Conservation (phyloP, 2,113 vertebrate genomes). For the Pholis gunnellus region DNA sequence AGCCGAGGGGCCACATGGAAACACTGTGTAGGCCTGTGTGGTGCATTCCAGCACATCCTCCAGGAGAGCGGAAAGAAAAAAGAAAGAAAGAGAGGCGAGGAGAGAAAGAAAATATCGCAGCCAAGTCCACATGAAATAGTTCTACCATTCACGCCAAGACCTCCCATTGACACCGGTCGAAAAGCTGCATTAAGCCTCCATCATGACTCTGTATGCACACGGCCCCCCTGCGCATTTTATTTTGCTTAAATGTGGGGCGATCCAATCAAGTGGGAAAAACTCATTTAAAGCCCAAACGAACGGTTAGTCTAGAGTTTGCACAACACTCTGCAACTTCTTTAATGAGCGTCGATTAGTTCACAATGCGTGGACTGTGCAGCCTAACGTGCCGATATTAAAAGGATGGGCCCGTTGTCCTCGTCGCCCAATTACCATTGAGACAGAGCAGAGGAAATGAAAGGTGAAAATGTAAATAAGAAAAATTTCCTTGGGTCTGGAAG, state of each 20-base stretch:
- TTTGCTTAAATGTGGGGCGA: conserved; percentile 65
- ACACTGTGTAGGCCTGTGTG: conserved; percentile 88
- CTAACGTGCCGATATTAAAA: conserved; percentile 18
- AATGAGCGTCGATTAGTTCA: conserved; percentile 26
- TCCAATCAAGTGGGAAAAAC: conserved; percentile 70
- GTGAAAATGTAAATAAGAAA: conserved; percentile 94
- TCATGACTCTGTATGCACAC: conserved; percentile 47
- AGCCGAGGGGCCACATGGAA: conserved; percentile 90
- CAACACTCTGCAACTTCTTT: conserved; percentile 30
- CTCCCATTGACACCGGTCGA: conserved; percentile 86
- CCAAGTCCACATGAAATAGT: conserved; percentile 92
- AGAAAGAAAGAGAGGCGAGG: conserved; percentile 35
- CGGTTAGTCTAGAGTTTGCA: conserved; percentile 27
- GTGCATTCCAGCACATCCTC: conserved; percentile 96
- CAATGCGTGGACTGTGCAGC: conserved; percentile 30
- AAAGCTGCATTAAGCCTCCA: conserved; percentile 79
- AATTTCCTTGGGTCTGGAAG: conserved; percentile 92
- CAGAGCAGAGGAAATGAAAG: conserved; percentile 90
- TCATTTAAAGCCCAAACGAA: conserved; percentile 59
- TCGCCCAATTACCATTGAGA: conserved; percentile 82
- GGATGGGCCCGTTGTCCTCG: conserved; percentile 48
- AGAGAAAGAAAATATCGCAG: conserved; percentile 87
- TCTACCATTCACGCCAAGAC: conserved; percentile 89
- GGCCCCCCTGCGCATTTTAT: conserved; percentile 59
- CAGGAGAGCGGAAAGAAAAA: conserved; percentile 78